Evolutionary conservation across 2,797 vertebrate genomes (phyloP), one percentile per base, ranked within the genome.

Genomic region (Pipistrellus pygmaeus): DNA sequence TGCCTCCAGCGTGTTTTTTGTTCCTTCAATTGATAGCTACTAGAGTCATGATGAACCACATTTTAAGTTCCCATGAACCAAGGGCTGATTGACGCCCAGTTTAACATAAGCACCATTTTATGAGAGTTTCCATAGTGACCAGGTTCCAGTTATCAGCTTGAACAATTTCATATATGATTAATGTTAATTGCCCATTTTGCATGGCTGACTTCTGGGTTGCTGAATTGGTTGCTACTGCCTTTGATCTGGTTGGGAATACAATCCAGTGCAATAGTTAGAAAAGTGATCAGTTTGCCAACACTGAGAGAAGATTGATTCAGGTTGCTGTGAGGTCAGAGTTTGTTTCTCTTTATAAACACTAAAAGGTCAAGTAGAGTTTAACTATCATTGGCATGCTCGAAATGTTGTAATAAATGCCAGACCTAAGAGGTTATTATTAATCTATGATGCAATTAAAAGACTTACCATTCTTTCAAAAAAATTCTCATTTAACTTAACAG

Each of bases 311-410:
- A 97, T 97, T 95, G 97, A 98, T 96, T 98, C 97, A 95, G 96
- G 97, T 98, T 98, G 97, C 95, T 95, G 64, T 0, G 38, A 95
- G 91, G 95, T 98, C 97, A 96, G 92, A 97, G 78, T 97, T 98
- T 97, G 95, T 97, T 97, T 98, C 97, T 97, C 96, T 96, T 96
- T 92, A 96, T 93, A 96, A 98, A 97, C 94, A 91, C 89, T 46
- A 44, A 92, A 94, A 96, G 98, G 97, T 98, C 98, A 98, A 71
- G 68, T 88, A 97, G 97, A 98, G 98, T 98, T 98, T 98, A 98
- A 98, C 97, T 97, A 97, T 95, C 86, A 68, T 95, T 97, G 97
- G 90, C 96, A 96, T 97, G 90, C 96, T 95, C 96, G 94, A 98
- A 98, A 96, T 95, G 86, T 90, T 96, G 48, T 95, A 96, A 97